Evolutionary conservation across 1,140 invertebrate species (phyloP), one percentile per base, ranked within the genome.

Genomic region (Drosophila kepulauana): DNA sequence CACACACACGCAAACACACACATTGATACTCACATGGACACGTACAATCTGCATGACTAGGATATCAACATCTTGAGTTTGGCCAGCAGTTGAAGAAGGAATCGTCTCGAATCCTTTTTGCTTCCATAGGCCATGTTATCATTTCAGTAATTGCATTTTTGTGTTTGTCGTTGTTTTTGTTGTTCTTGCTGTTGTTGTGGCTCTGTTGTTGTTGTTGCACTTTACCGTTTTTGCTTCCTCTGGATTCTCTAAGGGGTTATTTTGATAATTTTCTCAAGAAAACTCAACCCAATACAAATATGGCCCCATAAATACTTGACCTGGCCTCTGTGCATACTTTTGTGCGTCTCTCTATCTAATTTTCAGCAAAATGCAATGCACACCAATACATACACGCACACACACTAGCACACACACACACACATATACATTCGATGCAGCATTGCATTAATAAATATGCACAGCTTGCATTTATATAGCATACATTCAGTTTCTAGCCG

Each of bases 111-210:
- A 73, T 69, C 84, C 76, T 77, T 87, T 84, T 88, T 78, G 69
- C 67, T 52, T 72, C 67, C 61, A 77, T 89, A 84, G 84, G 84
- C 81, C 85, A 84, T 88, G 85, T 88, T 88, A 89, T 88, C 84
- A 88, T 89, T 88, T 88, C 75, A 69, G 80, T 88, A 88, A 88
- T 89, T 89, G 84, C 84, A 88, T 87, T 87, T 88, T 88, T 88
- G 84, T 87, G 84, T 84, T 87, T 84, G 80, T 72, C 84, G 73
- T 88, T 88, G 84, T 88, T 82, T 51, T 52, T 78, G 72, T 66
- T 69, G 67, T 48, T 25, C 20, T 25, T 25, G 20, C 20, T 25
- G 20, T 25, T 25, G 20, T 25, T 61, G 38, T 62, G 20, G 20
- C 20, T 25, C 20, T 25, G 67, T 48, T 61, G 38, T 62, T 74